phyloP scores from a whole-genome alignment of 2,113 vertebrate species.

The Vulpes lagopus region DNA sequence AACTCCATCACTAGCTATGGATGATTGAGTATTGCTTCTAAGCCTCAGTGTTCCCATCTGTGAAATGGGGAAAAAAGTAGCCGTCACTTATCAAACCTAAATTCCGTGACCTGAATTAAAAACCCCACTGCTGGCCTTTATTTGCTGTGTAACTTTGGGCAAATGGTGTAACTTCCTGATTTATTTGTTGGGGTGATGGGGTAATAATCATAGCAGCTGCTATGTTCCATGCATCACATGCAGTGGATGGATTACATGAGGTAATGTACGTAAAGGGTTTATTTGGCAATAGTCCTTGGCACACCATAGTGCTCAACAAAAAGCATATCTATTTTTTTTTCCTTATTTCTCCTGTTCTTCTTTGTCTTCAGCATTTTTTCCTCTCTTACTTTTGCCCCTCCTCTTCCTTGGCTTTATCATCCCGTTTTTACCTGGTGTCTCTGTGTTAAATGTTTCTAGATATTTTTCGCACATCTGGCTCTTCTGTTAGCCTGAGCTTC shows the following conservation, averaged over 20 bases:
- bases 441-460: neutral
- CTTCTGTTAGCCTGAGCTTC: neutral
- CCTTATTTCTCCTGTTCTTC: neutral
- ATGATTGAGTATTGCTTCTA: neutral
- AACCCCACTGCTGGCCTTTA: neutral
- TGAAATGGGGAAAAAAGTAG: constrained; percentile 6
- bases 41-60: neutral
- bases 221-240: fast-evolving
- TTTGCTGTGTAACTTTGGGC: neutral
- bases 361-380: neutral
- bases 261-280: neutral
- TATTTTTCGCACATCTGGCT: neutral
- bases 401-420: neutral
- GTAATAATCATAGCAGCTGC: neutral
- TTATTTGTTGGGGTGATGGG: neutral
- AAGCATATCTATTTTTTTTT: neutral
- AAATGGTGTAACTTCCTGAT: neutral
- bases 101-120: neutral
- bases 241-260: neutral
- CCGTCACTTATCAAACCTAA: neutral
- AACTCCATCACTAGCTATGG: neutral
- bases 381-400: neutral
- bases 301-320: neutral
- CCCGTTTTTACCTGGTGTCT: neutral
- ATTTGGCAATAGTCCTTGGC: neutral